A percentile compares a stretch with the other conserved stretches of the same genome.
phyloP scores from a whole-genome alignment of 2,888 invertebrate species.

The Pyrocoelia pectoralis region DNA sequence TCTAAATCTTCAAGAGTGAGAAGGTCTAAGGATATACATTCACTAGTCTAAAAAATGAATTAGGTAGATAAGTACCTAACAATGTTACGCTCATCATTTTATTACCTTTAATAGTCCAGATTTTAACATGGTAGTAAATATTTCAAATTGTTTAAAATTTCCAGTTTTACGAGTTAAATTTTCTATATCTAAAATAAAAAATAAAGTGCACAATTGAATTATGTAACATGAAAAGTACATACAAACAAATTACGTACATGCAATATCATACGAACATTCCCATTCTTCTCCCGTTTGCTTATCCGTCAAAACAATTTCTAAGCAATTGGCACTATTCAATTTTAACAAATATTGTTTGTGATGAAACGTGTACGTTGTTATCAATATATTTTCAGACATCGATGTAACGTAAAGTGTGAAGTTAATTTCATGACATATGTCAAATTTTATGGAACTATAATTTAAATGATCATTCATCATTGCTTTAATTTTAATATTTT shows the following conservation, averaged over 20 bases:
- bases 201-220: background rate
- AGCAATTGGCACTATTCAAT: constrained; percentile 58
- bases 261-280: constrained; percentile 63
- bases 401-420: background rate
- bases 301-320: constrained; percentile 62
- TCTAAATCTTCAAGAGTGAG: constrained; percentile 64
- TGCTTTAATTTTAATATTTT: too few species aligned
- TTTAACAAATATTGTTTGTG: constrained; percentile 61
- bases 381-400: constrained; percentile 51
- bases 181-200: constrained; percentile 60
- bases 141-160: constrained; percentile 65
- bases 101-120: constrained; percentile 64
- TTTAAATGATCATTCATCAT: background rate
- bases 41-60: constrained; percentile 60
- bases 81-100: constrained; percentile 16
- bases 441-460: background rate
- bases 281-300: constrained; percentile 65
- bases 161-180: constrained; percentile 65
- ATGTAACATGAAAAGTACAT: too few species aligned
- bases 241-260: constrained; percentile 52
- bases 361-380: constrained; percentile 61
- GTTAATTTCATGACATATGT: background rate
- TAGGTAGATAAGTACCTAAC: constrained; percentile 10
- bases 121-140: constrained; percentile 64
- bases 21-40: constrained; percentile 62